Conservation (phyloP, 2,888 invertebrate species). For the Noctua fimbriata region DNA sequence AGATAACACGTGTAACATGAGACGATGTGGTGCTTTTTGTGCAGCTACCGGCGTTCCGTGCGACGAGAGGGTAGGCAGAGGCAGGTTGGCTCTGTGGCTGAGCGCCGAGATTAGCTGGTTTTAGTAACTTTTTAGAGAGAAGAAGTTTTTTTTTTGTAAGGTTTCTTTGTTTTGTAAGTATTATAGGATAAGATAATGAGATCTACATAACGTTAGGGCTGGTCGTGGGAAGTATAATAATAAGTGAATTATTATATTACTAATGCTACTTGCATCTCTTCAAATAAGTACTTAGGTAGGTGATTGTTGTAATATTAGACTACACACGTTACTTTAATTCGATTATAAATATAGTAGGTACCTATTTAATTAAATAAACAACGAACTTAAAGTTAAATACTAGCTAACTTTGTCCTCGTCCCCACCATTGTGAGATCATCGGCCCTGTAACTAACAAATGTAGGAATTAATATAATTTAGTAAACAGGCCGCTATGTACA, state of each 20-base stretch:
- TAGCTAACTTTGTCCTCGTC: not conserved
- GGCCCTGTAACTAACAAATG: not conserved
- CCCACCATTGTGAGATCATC: not conserved
- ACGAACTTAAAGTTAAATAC: not conserved
- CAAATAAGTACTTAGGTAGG: not conserved
- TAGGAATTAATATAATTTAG: not conserved
- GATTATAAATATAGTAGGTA: too few species aligned
- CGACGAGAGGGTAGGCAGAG: not conserved
- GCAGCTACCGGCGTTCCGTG: constrained; percentile 59
- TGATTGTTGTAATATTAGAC: not conserved
- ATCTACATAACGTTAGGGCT: not conserved
- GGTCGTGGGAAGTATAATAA: too few species aligned
- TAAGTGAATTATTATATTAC: not conserved
- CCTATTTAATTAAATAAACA: too few species aligned
- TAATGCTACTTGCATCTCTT: not conserved
- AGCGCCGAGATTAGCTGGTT: constrained; percentile 42
- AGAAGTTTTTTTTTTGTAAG: not conserved
- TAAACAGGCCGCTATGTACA: not conserved
- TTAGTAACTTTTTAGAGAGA: not conserved
- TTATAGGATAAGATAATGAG: not conserved
- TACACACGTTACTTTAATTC: too few species aligned
- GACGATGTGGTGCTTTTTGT: constrained; percentile 66
- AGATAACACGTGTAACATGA: constrained; percentile 81
- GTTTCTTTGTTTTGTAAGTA: not conserved
- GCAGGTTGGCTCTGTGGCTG: not conserved